Evolutionary conservation across 2,797 vertebrate genomes (phyloP), one percentile per base, ranked within the genome.

Genomic region (Sternarchorhynchus goeldii): DNA sequence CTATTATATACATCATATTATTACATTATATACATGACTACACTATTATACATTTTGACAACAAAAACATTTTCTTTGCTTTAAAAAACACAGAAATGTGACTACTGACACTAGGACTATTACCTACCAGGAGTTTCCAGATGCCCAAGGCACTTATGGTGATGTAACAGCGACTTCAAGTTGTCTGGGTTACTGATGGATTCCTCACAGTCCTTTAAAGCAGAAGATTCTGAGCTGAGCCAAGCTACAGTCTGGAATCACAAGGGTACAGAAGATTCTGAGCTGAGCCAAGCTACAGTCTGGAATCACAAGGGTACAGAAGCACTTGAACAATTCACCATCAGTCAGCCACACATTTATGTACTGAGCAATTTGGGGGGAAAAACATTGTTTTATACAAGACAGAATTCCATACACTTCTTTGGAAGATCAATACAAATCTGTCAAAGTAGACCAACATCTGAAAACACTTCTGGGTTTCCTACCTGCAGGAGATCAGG

Each of bases 401-500:
- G 12, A 18, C 25, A 4, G 66, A 4, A 2, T 45, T 21, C 5
- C 36, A n/a, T 6, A 36, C 6, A 4, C 4, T 36, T 36, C 6
- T 36, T 45, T 45, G 41, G 41, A 45, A 8, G 6, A 45, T 36
- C 34, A 36, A 36, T 4, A 36, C 4, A 41, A 6, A 34, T 41
- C 1, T 20, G 2, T 68, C 66, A 53, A 45, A 5, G 18, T 8
- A 39, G 0, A 66, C 34, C 21, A 7, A 50, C 39, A 41, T 41
- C 20, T 70, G 6, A 5, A 34, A n/a, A 55, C 17, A 5, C 20
- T 50, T 31, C 14, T n/a, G 18, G 45, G 29, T 32, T 58, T 6
- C 76, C 2, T 80, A 93, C 92, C 90, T 92, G 90, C n/a, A 93
- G 89, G 18, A 93, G 84, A 68, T 93, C 90, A 17, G 91, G 91